These are phyloP conservation scores for Xerus rutilus DNA, from an alignment of 2,797 vertebrate species.

Conservation along the genomic window DNA sequence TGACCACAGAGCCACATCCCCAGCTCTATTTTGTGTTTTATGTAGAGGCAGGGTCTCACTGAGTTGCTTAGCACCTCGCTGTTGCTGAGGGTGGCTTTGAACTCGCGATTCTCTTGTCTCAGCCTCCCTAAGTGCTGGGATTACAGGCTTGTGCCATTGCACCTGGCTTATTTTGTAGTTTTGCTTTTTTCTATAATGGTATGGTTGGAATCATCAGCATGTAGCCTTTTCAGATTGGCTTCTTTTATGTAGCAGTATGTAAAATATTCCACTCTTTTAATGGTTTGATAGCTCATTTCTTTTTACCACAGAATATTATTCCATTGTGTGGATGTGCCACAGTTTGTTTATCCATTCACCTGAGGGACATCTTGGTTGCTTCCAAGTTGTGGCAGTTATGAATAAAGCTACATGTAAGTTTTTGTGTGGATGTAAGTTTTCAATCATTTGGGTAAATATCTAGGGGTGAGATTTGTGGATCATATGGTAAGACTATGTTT, in stretches of 20 bases:
- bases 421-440: not conserved
- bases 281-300: not conserved
- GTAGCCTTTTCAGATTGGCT: constrained; percentile 8
- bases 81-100: too few relatives aligned
- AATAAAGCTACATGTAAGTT: not conserved
- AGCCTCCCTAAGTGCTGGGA: too few relatives aligned
- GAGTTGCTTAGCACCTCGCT: too few relatives aligned
- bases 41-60: too few relatives aligned
- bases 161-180: not conserved
- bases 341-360: not conserved
- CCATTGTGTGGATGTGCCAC: not conserved
- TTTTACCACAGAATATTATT: not conserved
- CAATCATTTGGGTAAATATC: not conserved
- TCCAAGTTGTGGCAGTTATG: not conserved
- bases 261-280: constrained; percentile 2
- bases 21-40: too few relatives aligned
- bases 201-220: not conserved
- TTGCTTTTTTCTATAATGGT: not conserved
- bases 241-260: not conserved
- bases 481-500: not conserved
- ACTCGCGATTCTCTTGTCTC: too few relatives aligned
- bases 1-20: too few relatives aligned
- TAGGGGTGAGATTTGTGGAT: not conserved
- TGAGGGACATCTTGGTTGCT: not conserved
- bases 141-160: too few relatives aligned